Evolutionary conservation across 2,888 invertebrate genomes (phyloP), one percentile per base, ranked within the genome.

Genomic region (Pachymerium ferrugineum): DNA sequence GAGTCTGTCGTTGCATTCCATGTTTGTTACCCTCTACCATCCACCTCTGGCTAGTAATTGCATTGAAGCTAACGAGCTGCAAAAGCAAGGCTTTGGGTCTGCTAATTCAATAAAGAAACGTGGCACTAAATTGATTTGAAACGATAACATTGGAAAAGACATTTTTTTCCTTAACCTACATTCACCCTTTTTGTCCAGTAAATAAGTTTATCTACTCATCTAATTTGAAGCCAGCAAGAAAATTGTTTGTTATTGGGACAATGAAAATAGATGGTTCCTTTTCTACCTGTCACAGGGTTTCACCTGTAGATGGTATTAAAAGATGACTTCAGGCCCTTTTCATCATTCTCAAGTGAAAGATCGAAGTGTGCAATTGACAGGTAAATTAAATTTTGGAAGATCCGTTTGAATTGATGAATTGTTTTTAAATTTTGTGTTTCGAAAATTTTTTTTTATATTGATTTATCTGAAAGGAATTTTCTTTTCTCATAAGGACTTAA

Each of bases 81-180:
- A 54, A 54, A 54, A 54, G 47, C 47, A 54, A 54, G 47, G 47
- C 47, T 54, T 54, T 54, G 47, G n/a, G 47, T 54, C 47, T n/a
- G 47, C 47, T 54, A 54, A 54, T 54, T 54, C 47, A 54, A 54
- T 54, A 19, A 54, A 54, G 22, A 22, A n/a, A 16, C 16, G 47
- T 16, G 47, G 19, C 19, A 54, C 19, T 19, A 54, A 54, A 54
- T 54, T 54, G 47, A 54, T 54, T 54, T 54, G 47, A 54, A 54
- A 54, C 47, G 47, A 54, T 54, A 54, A 54, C 47, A 54, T 54
- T 54, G 47, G 47, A 54, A 54, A 54, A 54, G 47, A 22, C 47
- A 8, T 33, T 33, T 33, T 54, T 54, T n/a, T n/a, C 19, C 16
- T 47, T n/a, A n/a, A n/a, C n/a, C n/a, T n/a, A n/a, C n/a, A n/a